phyloP scores from a whole-genome alignment of 2,888 invertebrate species.

The Ophion costatus region DNA sequence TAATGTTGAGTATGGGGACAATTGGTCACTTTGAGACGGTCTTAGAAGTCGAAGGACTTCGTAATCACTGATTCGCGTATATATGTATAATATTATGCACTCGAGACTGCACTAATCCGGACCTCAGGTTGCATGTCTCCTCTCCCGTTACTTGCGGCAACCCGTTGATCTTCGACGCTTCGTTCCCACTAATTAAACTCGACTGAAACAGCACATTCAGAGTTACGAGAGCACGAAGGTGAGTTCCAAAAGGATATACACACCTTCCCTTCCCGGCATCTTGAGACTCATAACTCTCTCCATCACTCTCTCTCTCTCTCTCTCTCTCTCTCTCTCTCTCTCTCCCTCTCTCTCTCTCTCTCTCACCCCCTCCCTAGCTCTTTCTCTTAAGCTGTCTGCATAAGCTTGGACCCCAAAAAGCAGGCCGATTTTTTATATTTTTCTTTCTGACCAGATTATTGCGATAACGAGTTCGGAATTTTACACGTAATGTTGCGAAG shows the following conservation, averaged over 20 bases:
- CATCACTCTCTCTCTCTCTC: too few species aligned
- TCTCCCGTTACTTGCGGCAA: constrained; percentile 51
- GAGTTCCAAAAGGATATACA: constrained; percentile 24
- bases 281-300: constrained; percentile 35
- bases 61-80: neutral
- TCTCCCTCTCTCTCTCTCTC: too few species aligned
- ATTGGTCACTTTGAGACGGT: too few species aligned
- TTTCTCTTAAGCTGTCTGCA: neutral
- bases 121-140: constrained; percentile 37
- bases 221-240: constrained; percentile 37
- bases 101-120: constrained; percentile 36
- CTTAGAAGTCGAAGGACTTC: too few species aligned
- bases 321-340: too few species aligned
- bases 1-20: too few species aligned
- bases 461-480: too few species aligned
- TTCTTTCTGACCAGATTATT: too few species aligned
- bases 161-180: constrained; percentile 54
- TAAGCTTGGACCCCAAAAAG: neutral
- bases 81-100: constrained; percentile 16
- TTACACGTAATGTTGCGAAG: too few species aligned
- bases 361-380: too few species aligned
- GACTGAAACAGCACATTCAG: constrained; percentile 41
- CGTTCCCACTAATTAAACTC: constrained; percentile 58
- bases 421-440: too few species aligned
- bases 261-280: constrained; percentile 17